Conservation (phyloP, 2,113 vertebrate genomes). For the Aldabrachelys gigantea region DNA sequence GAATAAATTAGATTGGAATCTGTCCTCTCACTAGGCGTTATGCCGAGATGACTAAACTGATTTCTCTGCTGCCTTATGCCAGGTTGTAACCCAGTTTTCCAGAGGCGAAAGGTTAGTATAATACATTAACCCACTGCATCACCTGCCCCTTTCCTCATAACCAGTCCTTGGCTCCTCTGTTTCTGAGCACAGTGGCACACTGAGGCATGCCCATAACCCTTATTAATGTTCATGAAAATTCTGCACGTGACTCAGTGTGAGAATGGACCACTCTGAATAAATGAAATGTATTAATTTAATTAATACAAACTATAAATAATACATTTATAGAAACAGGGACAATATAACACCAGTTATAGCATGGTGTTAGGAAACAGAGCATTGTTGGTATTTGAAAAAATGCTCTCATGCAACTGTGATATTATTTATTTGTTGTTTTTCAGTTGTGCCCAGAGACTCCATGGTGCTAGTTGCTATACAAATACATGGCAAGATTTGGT, state of each 20-base stretch:
- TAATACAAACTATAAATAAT: neutral
- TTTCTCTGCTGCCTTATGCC: neutral
- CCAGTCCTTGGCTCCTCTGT: neutral
- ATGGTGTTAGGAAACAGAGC: neutral
- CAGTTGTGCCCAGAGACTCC: neutral
- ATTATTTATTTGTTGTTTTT: neutral
- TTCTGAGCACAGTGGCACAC: neutral
- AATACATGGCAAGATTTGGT: neutral
- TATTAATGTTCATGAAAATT: constrained; percentile 12
- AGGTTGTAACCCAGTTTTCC: neutral
- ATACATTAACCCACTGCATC: neutral
- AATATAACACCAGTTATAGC: neutral
- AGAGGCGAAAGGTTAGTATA: neutral
- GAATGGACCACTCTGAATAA: neutral
- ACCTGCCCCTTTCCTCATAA: neutral
- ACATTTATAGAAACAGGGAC: neutral
- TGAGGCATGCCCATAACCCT: neutral
- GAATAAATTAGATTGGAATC: neutral
- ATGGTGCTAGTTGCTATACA: neutral
- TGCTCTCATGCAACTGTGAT: neutral
- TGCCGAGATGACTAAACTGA: neutral
- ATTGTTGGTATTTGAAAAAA: neutral
- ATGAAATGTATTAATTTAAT: neutral
- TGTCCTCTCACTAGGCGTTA: neutral
- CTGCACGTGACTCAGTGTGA: neutral